Percentiles rank a stretch among this genome's conserved stretches.
Evolutionary conservation across 2,888 invertebrate species (phyloP).

Genomic region (Drosophila multiciliata): DNA sequence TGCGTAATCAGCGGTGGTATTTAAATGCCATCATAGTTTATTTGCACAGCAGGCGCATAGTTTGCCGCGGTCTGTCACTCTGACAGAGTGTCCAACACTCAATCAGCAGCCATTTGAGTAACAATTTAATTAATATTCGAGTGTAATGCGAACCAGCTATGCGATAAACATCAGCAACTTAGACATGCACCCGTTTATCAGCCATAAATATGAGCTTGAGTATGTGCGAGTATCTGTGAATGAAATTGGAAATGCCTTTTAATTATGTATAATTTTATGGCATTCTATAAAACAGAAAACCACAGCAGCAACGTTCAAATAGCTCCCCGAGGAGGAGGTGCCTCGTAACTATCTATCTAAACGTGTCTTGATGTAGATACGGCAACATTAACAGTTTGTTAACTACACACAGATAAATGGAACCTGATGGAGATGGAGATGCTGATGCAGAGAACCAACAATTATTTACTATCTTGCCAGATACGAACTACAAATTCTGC

Average conservation of each 20-base stretch:
- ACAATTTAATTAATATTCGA: constrained; percentile 80
- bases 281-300: constrained; percentile 47
- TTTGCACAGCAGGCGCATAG: constrained; percentile 76
- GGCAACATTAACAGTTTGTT: neutral
- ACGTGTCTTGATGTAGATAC: constrained; percentile 34
- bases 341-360: neutral
- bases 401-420: neutral
- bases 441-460: constrained; percentile 3
- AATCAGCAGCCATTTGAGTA: constrained; percentile 66
- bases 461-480: constrained; percentile 7
- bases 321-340: neutral
- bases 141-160: constrained; percentile 75
- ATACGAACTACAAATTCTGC: constrained; percentile 1
- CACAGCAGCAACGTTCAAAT: constrained; percentile 17
- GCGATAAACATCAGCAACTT: constrained; percentile 52
- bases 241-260: constrained; percentile 59
- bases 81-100: constrained; percentile 39
- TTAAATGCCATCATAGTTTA: constrained; percentile 61
- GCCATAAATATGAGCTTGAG: constrained; percentile 31
- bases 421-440: neutral
- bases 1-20: constrained; percentile 69
- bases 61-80: constrained; percentile 33
- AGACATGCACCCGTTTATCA: constrained; percentile 39
- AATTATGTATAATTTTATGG: constrained; percentile 68
- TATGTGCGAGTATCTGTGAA: constrained; percentile 38